These are phyloP conservation scores for Rhynchophorus ferrugineus DNA, from an alignment of 1,140 invertebrate genomes.

Conservation along the genomic window DNA sequence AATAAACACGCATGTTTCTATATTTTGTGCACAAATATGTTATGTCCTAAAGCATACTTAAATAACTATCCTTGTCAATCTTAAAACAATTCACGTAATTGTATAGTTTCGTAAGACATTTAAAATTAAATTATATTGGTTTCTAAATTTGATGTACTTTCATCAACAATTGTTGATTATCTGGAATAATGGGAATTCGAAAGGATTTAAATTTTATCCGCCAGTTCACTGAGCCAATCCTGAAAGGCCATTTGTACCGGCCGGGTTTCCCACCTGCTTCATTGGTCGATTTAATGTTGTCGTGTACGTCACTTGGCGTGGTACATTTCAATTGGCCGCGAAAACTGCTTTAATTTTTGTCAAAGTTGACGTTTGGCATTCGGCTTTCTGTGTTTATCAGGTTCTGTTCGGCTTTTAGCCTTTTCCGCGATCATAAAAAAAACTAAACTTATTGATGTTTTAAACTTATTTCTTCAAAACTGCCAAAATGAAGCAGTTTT, in stretches of 20 bases:
- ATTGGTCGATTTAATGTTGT: constrained; percentile 18
- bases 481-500: constrained; percentile 48
- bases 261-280: constrained; percentile 18
- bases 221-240: constrained; percentile 10
- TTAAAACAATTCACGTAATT: too few relatives aligned
- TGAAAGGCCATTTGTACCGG: constrained; percentile 10
- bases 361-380: constrained; percentile 11
- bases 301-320: constrained; percentile 27
- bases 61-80: too few relatives aligned
- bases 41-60: too few relatives aligned
- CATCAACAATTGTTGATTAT: too few relatives aligned
- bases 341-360: constrained; percentile 16
- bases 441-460: constrained; percentile 23
- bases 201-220: too few relatives aligned
- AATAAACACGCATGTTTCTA: too few relatives aligned
- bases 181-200: too few relatives aligned
- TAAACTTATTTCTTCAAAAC: constrained; percentile 18
- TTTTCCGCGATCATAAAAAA: constrained; percentile 8
- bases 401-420: constrained; percentile 2
- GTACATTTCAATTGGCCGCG: constrained; percentile 31
- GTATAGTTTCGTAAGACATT: too few relatives aligned
- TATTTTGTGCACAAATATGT: too few relatives aligned
- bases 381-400: not conserved
- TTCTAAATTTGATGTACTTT: too few relatives aligned
- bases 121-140: too few relatives aligned